A percentile compares a stretch with the other conserved stretches of the same genome.
phyloP scores from a whole-genome alignment of 2,113 vertebrate species.

The Gobiocypris rarus region DNA sequence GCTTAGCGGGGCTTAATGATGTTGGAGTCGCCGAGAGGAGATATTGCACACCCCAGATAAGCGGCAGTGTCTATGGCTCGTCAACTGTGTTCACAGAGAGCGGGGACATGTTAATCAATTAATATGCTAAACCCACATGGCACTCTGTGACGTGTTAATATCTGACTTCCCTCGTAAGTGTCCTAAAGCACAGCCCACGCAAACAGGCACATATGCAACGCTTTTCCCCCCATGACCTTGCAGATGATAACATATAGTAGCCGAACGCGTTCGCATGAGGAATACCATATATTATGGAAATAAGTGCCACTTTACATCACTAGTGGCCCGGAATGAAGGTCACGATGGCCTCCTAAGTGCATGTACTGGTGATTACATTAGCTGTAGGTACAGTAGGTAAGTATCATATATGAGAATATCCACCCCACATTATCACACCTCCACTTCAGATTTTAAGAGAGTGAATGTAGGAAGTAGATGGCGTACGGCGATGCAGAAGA shows the following conservation, averaged over 20 bases:
- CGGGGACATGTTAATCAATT: constrained; percentile 58
- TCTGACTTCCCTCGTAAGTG: constrained; percentile 20
- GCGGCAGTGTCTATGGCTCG: constrained; percentile 36
- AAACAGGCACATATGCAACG: not conserved
- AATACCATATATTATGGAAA: not conserved
- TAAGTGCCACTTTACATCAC: constrained; percentile 19
- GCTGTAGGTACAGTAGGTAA: constrained; percentile 28
- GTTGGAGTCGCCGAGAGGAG: constrained; percentile 45
- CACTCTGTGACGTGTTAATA: constrained; percentile 43
- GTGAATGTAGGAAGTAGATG: not conserved
- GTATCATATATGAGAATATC: not conserved
- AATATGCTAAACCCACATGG: constrained; percentile 40
- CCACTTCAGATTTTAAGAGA: not conserved
- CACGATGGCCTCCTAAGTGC: not conserved
- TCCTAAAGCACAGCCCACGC: not conserved
- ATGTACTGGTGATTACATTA: constrained; percentile 20
- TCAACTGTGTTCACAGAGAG: constrained; percentile 49
- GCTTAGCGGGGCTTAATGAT: constrained; percentile 54
- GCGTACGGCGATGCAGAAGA: not conserved
- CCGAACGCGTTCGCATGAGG: not conserved
- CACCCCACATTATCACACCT: not conserved
- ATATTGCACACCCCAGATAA: constrained; percentile 58
- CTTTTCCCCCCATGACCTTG: not conserved
- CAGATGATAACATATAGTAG: not conserved
- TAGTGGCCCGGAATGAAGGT: not conserved